phyloP scores from a whole-genome alignment of 2,888 invertebrate species.

The Maniola hyperantus region DNA sequence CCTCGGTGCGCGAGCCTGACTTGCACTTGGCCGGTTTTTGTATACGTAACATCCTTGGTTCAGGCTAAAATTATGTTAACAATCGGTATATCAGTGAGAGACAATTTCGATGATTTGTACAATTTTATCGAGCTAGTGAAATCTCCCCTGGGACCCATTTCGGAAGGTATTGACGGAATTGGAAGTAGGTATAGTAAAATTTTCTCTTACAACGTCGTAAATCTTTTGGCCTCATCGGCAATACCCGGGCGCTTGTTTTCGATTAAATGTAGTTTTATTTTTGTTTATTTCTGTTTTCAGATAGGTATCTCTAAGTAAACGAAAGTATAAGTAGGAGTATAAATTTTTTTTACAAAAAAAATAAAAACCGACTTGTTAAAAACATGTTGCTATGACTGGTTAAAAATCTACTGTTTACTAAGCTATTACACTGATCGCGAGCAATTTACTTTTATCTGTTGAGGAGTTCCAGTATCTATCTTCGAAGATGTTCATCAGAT shows the following conservation, averaged over 20 bases:
- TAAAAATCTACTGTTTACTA: no score
- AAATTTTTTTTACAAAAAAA: no score
- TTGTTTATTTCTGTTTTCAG: neutral
- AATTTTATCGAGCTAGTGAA: slow-evolving; percentile 54
- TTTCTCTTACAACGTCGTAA: slow-evolving; percentile 61
- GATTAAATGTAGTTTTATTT: slow-evolving; percentile 9
- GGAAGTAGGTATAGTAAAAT: slow-evolving; percentile 64
- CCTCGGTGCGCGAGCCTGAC: no score
- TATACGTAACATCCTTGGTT: neutral
- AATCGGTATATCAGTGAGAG: slow-evolving; percentile 45
- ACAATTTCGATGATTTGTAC: slow-evolving; percentile 56
- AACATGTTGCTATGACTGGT: no score
- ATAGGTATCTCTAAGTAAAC: neutral
- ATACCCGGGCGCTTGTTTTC: slow-evolving; percentile 56
- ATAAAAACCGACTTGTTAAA: no score
- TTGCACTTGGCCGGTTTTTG: no score
- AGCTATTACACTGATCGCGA: no score
- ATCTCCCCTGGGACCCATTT: slow-evolving; percentile 50
- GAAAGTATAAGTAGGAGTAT: no score
- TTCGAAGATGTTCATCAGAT: no score
- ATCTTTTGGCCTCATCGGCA: slow-evolving; percentile 55
- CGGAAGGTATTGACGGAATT: slow-evolving; percentile 55
- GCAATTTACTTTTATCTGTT: no score
- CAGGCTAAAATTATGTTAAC: neutral
- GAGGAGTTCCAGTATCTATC: no score